Evolutionary conservation across 1,140 invertebrate genomes (phyloP), one percentile per base, ranked within the genome.

Genomic region (Leptoteleia sp.): DNA sequence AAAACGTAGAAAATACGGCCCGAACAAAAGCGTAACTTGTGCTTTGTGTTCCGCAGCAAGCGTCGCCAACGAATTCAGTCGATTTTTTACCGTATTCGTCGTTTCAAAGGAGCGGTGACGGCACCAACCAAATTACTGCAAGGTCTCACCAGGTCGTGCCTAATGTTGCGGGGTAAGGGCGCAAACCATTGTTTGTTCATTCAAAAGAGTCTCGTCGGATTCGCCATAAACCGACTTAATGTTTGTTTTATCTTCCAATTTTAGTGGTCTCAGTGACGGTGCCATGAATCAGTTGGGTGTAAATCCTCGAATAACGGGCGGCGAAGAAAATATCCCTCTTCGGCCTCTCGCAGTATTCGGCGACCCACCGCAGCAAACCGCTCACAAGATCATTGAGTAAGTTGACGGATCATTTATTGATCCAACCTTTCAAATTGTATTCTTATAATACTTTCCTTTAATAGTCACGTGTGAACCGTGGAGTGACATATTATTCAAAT

Each of bases 241-340:
- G 4, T 25, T 40, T 31, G 37, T 27, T 64, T 55, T 50, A 50
- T 59, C 31, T 43, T 35, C 31, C 25, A 52, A 59, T n/a, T 40
- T 45, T 54, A 89, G 88, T 19, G 87, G 84, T 40, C 65, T 89
- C 37, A 85, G 86, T 45, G 87, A 89, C 42, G 80, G 83, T 31
- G 81, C 84, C 35, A 84, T 87, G 81, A 88, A 87, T 52, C 87
- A 88, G 57, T 75, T 85, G 72, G 86, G 83, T 25, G 75, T 80
- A 45, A 87, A 87, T 52, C 59, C 81, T 7, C 83, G 86, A 40
- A 35, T 88, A 48, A 79, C 84, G 8, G 88, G 85, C 3, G 92
- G 91, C 61, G 93, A 93, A 82, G 95, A 95, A 82, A 93, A 92
- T 80, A 95, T 96, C 84, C 95, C 94, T 12, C 87, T 96, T 79